These are phyloP conservation scores for Beris morrisii DNA, from an alignment of 2,888 invertebrate genomes.

Conservation along the genomic window DNA sequence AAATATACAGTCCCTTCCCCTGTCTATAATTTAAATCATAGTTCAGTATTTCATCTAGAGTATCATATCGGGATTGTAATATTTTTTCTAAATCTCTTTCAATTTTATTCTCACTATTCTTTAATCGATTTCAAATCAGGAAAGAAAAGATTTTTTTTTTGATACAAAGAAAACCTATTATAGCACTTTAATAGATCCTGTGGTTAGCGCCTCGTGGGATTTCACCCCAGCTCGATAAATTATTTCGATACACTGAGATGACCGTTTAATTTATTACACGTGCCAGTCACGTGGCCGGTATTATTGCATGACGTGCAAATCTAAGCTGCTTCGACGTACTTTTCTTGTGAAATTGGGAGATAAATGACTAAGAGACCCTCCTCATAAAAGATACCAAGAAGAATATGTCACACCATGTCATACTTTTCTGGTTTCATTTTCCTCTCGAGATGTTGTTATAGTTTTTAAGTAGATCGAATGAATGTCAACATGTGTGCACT, in stretches of 20 bases:
- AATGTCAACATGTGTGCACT: constrained; percentile 18
- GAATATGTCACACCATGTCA: constrained; percentile 15
- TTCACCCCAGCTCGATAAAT: constrained; percentile 5
- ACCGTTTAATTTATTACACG: constrained; percentile 34
- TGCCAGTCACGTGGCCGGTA: constrained; percentile 27
- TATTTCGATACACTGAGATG: constrained; percentile 30
- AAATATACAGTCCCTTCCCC: too few species aligned
- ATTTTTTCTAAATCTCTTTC: too few species aligned
- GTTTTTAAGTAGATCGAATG: neutral
- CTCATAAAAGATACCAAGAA: constrained; percentile 10
- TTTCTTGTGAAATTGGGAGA: constrained; percentile 14
- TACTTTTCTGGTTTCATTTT: neutral
- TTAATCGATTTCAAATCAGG: too few species aligned
- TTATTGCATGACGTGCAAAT: constrained; percentile 31
- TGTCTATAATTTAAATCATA: too few species aligned
- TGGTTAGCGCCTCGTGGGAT: constrained; percentile 13
- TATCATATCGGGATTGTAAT: too few species aligned
- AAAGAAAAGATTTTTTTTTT: too few species aligned
- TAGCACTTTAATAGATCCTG: constrained; percentile 24
- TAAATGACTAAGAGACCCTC: constrained; percentile 20
- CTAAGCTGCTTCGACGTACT: constrained; percentile 5
- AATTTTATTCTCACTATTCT: too few species aligned
- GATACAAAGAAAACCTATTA: constrained; percentile 14
- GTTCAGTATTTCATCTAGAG: too few species aligned
- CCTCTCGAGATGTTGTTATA: neutral